Evolutionary conservation across 2,888 invertebrate genomes (phyloP).

Genomic region (Macrosiphum euphorbiae): DNA sequence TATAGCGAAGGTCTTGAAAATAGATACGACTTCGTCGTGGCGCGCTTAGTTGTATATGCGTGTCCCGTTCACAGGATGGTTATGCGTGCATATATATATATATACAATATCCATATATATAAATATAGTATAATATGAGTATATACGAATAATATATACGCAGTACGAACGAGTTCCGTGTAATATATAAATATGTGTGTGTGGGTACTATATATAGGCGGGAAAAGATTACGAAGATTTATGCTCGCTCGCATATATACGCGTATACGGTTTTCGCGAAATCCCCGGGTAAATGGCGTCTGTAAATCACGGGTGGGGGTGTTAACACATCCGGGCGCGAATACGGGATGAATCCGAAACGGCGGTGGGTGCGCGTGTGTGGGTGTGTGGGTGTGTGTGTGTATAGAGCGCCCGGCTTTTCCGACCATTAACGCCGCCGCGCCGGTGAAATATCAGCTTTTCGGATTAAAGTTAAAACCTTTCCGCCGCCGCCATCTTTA

Average conservation of each 20-base stretch:
- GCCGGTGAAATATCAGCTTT: slow-evolving; percentile 62
- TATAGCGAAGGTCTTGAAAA: not conserved
- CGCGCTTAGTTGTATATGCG: not conserved
- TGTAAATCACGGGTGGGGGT: slow-evolving; percentile 53
- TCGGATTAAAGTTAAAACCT: slow-evolving; percentile 64
- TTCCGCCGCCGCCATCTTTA: slow-evolving; percentile 44
- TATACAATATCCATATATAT: not conserved
- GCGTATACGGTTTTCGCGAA: slow-evolving; percentile 3
- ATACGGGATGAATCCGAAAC: slow-evolving; percentile 51
- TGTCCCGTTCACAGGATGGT: not conserved
- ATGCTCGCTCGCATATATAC: not conserved
- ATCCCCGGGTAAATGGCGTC: slow-evolving; percentile 47
- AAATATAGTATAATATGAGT: not conserved
- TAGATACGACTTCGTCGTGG: not conserved
- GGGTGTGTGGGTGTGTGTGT: not conserved
- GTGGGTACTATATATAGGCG: not conserved
- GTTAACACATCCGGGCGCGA: slow-evolving; percentile 58
- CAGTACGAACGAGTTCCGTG: not conserved
- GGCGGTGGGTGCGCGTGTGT: not conserved
- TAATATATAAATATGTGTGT: not conserved
- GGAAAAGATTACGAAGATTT: slow-evolving; percentile 54
- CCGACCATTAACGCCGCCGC: slow-evolving; percentile 61
- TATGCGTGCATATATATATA: not conserved
- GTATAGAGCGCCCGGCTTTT: slow-evolving; percentile 27
- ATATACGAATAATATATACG: not conserved